Percentiles rank a stretch among this genome's conserved stretches.
These are phyloP conservation scores for Oscheius onirici DNA, from an alignment of 2,888 invertebrate genomes.

Conservation along the genomic window DNA sequence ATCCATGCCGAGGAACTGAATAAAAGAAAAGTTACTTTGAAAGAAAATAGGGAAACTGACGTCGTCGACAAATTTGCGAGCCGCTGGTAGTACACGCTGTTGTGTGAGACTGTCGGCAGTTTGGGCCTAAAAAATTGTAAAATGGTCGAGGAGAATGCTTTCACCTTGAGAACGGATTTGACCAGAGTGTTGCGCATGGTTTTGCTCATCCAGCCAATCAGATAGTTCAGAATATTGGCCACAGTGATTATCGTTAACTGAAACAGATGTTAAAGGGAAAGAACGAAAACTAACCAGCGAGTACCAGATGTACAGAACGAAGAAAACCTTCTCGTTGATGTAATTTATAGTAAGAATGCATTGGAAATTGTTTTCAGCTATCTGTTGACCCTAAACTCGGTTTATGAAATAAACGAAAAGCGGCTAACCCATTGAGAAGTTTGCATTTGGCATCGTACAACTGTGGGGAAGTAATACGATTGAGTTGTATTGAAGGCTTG, in stretches of 20 bases:
- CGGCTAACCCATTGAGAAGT: not conserved
- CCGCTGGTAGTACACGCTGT: not conserved
- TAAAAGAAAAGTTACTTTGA: not conserved
- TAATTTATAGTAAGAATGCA: conserved; percentile 6
- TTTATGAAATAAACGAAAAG: not conserved
- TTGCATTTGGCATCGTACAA: not conserved
- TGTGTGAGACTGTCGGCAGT: not conserved
- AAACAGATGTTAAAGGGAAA: not conserved
- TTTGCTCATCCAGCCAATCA: not conserved
- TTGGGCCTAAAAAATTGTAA: not conserved
- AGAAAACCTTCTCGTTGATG: conserved; percentile 1
- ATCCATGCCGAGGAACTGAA: conserved; percentile 14
- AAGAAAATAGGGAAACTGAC: not conserved
- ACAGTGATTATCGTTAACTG: not conserved
- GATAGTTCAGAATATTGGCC: not conserved
- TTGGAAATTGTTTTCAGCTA: not conserved
- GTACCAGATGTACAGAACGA: conserved; percentile 6
- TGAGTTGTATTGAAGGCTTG: not conserved
- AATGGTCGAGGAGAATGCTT: not conserved
- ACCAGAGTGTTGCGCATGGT: not conserved
- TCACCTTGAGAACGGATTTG: not conserved
- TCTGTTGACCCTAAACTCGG: not conserved
- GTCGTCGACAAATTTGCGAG: conserved; percentile 2
- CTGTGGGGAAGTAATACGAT: not conserved
- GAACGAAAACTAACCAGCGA: not conserved